Evolutionary conservation across 1,140 invertebrate genomes (phyloP).

Genomic region (Bursaphelenchus mucronatus): DNA sequence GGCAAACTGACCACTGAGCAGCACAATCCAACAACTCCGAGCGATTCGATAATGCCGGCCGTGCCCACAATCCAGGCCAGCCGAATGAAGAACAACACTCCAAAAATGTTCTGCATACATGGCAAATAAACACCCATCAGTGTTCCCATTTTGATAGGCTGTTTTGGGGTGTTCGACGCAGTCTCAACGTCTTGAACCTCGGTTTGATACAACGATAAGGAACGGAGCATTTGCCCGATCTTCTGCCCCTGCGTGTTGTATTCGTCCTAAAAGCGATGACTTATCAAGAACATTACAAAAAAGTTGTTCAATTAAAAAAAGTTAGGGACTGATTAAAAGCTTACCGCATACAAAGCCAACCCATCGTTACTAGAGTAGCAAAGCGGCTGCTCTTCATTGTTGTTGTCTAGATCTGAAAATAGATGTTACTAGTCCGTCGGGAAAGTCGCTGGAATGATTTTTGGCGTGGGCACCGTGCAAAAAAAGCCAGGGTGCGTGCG

Average conservation of each 20-base stretch:
- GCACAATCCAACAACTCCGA: slow-evolving; percentile 89
- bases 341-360: slow-evolving; percentile 31
- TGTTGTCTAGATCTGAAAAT: slow-evolving; percentile 22
- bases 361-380: slow-evolving; percentile 23
- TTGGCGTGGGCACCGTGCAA: too few species aligned
- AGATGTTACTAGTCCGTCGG: too few species aligned
- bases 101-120: slow-evolving; percentile 98
- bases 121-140: slow-evolving; percentile 94
- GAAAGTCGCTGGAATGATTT: too few species aligned
- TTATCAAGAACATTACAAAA: not conserved
- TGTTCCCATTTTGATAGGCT: slow-evolving; percentile 72
- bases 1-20: slow-evolving; percentile 80
- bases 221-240: slow-evolving; percentile 60
- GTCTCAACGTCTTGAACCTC: slow-evolving; percentile 50
- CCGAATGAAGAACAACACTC: slow-evolving; percentile 97
- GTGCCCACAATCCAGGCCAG: slow-evolving; percentile 98
- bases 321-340: too few species aligned
- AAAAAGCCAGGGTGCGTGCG: too few species aligned
- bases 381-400: slow-evolving; percentile 24
- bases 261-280: slow-evolving; percentile 53
- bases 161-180: slow-evolving; percentile 18
- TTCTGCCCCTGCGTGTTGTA: slow-evolving; percentile 60
- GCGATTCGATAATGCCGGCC: slow-evolving; percentile 84
- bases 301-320: too few species aligned
- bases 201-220: slow-evolving; percentile 55